Evolutionary conservation across 2,113 vertebrate genomes (phyloP).

Genomic region (Erythrocebus patas): DNA sequence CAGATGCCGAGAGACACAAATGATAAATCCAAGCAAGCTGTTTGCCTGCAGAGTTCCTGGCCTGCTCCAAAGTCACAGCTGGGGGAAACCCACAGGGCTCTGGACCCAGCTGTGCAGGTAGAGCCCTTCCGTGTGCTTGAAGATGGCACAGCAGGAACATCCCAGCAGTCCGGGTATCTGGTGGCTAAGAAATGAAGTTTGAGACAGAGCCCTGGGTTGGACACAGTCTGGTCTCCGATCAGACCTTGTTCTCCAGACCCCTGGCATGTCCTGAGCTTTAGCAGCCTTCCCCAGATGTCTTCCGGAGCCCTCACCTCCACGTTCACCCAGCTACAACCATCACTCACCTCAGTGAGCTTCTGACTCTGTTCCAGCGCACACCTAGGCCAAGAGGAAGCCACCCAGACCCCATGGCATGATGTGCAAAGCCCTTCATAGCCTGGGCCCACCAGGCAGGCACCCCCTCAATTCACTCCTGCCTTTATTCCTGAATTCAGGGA

Average conservation of each 20-base stretch:
- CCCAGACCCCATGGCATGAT: rapidly evolving
- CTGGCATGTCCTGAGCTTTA: background rate
- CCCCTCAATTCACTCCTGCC: too few species aligned
- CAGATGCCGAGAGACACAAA: background rate
- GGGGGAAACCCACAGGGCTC: background rate
- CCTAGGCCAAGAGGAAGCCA: background rate
- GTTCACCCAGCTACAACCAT: too few species aligned
- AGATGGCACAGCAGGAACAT: rapidly evolving
- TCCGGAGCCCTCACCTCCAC: rapidly evolving
- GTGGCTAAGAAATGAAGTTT: background rate
- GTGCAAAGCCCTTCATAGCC: rapidly evolving
- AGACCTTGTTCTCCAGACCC: background rate
- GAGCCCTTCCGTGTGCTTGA: background rate
- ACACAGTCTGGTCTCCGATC: background rate
- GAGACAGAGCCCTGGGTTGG: background rate
- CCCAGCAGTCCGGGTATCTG: background rate
- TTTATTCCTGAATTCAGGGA: background rate
- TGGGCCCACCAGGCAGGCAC: background rate
- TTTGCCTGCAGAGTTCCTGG: background rate
- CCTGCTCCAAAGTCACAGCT: background rate
- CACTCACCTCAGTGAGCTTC: background rate
- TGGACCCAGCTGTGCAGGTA: background rate
- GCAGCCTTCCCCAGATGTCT: rapidly evolving
- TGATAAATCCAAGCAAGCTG: rapidly evolving
- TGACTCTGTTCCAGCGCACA: background rate